Base-by-base conservation (phyloP, 1,140 invertebrate species). In the Acromyrmex heyeri region DNA sequence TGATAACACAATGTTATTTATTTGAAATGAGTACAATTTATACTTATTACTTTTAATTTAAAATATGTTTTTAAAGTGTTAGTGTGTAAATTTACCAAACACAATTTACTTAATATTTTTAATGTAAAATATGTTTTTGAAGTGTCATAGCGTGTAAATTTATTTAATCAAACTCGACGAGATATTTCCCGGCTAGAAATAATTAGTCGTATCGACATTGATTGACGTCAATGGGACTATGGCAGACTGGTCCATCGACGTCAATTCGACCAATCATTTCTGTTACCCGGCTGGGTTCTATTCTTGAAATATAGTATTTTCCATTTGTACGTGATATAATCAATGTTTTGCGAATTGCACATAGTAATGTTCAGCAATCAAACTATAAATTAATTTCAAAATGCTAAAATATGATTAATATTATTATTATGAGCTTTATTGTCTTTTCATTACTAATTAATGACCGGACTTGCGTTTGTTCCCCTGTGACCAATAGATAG, bases 391-490 rank as follows among this genome's bases (percentile, higher is more conserved):
- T 21, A 61, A 48, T 57, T 55, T 69, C 48, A 14, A 34, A 16
- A 77, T n/a, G 24, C 44, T 53, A 67, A 67, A 53, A 34, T 34
- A 18, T 65, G 7, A 34, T 10, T 18, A 2, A 34, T 30, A 30
- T 18, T 18, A n/a, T 21, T 27, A 48, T 7, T 16, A 7, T 16
- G 2, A 12, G 1, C 12, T 8, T 30, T 24, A 16, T 24, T 18
- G 0, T 34, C 12, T 4, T 48, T 21, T 61, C 50, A 16, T 73
- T 83, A 30, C 73, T 73, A 81, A 70, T 70, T 70, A 73, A 75
- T 61, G 24, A 24, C 2, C 38, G 21, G 44, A 75, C 53, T 50
- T 34, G 24, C 38, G 12, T 27, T n/a, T 38, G 65, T 75, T 61
- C 16, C 18, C 16, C n/a, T 7, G 38, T 27, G 27, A 12, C 53